Evolutionary conservation across 2,888 invertebrate genomes (phyloP).

Genomic region (Drosophila affinis): DNA sequence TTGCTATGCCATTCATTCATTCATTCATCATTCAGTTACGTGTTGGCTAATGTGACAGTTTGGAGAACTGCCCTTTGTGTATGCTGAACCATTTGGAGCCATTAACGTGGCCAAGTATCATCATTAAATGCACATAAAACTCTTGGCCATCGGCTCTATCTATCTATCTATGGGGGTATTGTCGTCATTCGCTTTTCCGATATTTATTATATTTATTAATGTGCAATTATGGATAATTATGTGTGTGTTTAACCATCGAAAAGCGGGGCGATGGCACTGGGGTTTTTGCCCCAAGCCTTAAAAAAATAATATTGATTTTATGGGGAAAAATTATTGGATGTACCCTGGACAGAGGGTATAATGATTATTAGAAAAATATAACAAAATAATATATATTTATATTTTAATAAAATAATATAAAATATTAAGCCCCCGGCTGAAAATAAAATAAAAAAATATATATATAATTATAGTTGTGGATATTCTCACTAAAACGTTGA

Average conservation of each 20-base stretch:
- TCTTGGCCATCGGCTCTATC: background rate
- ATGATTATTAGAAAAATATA: background rate
- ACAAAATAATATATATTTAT: too few relatives aligned
- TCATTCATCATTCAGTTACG: constrained; percentile 31
- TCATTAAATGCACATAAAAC: constrained; percentile 55
- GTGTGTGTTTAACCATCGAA: constrained; percentile 53
- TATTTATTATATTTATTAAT: constrained; percentile 64
- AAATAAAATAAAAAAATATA: too few relatives aligned
- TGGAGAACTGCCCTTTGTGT: constrained; percentile 2
- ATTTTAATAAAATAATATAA: too few relatives aligned
- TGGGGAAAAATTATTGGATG: background rate
- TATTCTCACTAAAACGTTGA: too few relatives aligned
- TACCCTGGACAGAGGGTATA: background rate
- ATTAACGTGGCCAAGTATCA: constrained; percentile 44
- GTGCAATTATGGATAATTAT: constrained; percentile 70
- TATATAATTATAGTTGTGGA: too few relatives aligned
- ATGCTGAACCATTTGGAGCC: constrained; percentile 9
- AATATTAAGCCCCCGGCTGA: too few relatives aligned
- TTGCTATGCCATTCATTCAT: background rate
- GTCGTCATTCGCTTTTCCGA: constrained; percentile 9
- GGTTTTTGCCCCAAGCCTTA: too few relatives aligned
- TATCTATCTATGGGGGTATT: constrained; percentile 1
- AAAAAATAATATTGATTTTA: constrained; percentile 5
- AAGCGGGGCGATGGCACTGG: background rate
- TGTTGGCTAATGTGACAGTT: constrained; percentile 59